These are phyloP conservation scores for Limnothrissa miodon DNA, from an alignment of 2,113 vertebrate species.

Conservation along the genomic window DNA sequence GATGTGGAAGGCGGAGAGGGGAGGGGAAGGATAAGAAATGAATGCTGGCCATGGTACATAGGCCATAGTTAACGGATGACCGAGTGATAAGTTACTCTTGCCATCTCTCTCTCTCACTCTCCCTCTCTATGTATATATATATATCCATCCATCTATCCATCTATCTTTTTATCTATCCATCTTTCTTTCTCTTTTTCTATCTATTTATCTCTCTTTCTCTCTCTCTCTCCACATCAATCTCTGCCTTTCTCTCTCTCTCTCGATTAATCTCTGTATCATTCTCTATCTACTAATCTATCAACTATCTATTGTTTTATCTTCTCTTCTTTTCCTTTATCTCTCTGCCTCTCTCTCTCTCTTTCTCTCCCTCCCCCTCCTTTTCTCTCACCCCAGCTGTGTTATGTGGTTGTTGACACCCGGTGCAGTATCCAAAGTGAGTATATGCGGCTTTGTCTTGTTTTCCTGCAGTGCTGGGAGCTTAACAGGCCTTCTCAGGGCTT, in stretches of 20 bases:
- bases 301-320: background rate
- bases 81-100: background rate
- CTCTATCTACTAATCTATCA: background rate
- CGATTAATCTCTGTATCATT: background rate
- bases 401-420: background rate
- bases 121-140: background rate
- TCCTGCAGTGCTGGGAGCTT: background rate
- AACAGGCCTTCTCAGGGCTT: slow-evolving; percentile 31
- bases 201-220: background rate
- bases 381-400: too few species aligned
- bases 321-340: background rate
- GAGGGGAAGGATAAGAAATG: background rate
- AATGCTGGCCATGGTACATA: background rate
- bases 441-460: background rate
- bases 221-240: background rate
- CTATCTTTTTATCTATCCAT: background rate
- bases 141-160: background rate
- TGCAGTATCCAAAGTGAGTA: slow-evolving; percentile 7
- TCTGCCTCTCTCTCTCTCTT: background rate
- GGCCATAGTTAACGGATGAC: background rate
- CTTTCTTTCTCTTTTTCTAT: background rate
- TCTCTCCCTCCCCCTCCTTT: background rate
- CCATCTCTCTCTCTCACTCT: background rate
- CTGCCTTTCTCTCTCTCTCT: background rate
- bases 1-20: background rate